Evolutionary conservation across 2,888 invertebrate species (phyloP).

Genomic region (Drosophila kokeensis): DNA sequence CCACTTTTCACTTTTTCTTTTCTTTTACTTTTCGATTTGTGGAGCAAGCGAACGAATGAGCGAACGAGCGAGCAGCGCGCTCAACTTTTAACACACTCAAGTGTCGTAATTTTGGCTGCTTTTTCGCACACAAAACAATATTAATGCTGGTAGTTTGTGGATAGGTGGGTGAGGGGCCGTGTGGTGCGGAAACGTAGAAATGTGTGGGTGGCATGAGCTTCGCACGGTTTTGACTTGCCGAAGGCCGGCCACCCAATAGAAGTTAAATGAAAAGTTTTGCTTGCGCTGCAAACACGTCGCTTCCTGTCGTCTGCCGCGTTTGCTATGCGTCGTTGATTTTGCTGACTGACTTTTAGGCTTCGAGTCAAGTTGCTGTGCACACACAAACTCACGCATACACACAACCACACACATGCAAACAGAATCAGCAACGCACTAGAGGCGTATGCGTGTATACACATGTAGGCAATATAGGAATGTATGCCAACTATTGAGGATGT

Average conservation of each 20-base stretch:
- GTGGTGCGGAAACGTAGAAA: slow-evolving; percentile 1
- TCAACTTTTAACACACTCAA: slow-evolving; percentile 82
- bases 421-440: slow-evolving; percentile 18
- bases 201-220: slow-evolving; percentile 13
- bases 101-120: slow-evolving; percentile 82
- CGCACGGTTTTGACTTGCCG: slow-evolving; percentile 22
- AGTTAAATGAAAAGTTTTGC: slow-evolving; percentile 82
- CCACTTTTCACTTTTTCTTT: slow-evolving; percentile 75
- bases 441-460: slow-evolving; percentile 54
- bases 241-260: slow-evolving; percentile 52
- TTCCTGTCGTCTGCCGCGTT: slow-evolving; percentile 76
- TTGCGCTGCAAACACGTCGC: slow-evolving; percentile 81
- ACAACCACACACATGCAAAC: slow-evolving; percentile 4
- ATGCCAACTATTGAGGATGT: slow-evolving; percentile 68
- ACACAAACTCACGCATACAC: slow-evolving; percentile 21
- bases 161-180: not conserved
- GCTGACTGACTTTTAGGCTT: slow-evolving; percentile 79
- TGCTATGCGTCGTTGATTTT: slow-evolving; percentile 78
- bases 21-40: slow-evolving; percentile 74
- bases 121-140: slow-evolving; percentile 82
- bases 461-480: slow-evolving; percentile 59
- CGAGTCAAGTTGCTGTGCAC: slow-evolving; percentile 62
- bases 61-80: slow-evolving; percentile 43
- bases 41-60: slow-evolving; percentile 29
- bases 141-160: slow-evolving; percentile 77